Base-by-base conservation (phyloP, 1,140 invertebrate species). In the Psix sp. region DNA sequence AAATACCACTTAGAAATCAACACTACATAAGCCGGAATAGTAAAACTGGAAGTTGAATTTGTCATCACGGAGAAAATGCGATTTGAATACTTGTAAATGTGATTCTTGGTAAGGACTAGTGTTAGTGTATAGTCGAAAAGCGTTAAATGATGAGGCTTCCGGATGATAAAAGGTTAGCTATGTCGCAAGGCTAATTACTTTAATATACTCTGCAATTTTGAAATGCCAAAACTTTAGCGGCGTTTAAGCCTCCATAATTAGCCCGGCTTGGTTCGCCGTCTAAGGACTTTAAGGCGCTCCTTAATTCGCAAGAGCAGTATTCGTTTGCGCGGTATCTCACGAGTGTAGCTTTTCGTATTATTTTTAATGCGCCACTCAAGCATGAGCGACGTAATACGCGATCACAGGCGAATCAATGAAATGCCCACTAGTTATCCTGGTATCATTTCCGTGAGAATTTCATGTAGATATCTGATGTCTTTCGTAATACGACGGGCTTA, bases 181-280 rank as follows among this genome's bases (percentile, higher is more conserved):
- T 42, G 60, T 66, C 62, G 56, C 56, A 54, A 49, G 70, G 70
- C 71, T 74, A 74, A 74, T 74, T 74, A 74, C 62, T 74, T 67
- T 67, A 74, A 74, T 65, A 74, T 74, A 74, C 71, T 67, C 62
- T 20, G 57, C 48, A 74, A 51, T 74, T 74, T 67, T 68, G 56
- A 72, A 72, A 76, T 51, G 57, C 74, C 68, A 56, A 67, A 76
- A 76, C 74, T 76, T 76, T 72, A 56, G 35, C 62, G 35, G 57
- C 54, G 59, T 49, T 76, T 73, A 68, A 76, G 62, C 74, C 59
- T 43, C 60, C 54, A 63, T 77, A 73, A 77, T 77, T 77, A 77
- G 74, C 46, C 36, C 26, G 68, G 46, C 57, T 73, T 65, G 33
- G 15, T 36, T 43, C 39, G 26, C 13, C 26, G 21, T 31, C 59